Percentiles rank a stretch among this genome's conserved stretches.
These are phyloP conservation scores for Mesorhabditis belari DNA, from an alignment of 2,888 invertebrate species.

Conservation along the genomic window DNA sequence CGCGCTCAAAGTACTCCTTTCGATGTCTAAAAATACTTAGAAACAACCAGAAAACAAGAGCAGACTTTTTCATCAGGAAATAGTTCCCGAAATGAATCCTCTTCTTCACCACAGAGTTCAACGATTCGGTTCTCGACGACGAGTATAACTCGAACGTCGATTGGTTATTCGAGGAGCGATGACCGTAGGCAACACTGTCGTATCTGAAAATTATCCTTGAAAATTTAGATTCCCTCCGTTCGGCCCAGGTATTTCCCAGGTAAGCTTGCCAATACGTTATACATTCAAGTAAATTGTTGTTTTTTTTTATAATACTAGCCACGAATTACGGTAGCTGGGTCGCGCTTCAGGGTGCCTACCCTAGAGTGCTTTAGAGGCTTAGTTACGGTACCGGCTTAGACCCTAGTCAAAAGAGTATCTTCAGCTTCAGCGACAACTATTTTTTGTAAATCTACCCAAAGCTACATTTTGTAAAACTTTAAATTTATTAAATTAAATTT, in stretches of 20 bases:
- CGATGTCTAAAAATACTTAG: constrained; percentile 66
- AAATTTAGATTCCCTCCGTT: neutral
- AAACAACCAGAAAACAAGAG: constrained; percentile 3
- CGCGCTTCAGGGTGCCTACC: too few relatives aligned
- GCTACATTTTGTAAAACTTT: constrained; percentile 9
- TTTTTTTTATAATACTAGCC: too few relatives aligned
- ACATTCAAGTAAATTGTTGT: neutral
- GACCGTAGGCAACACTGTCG: constrained; percentile 47
- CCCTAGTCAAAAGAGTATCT: too few relatives aligned
- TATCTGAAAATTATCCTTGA: constrained; percentile 24
- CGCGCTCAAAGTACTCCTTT: constrained; percentile 80
- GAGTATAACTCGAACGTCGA: constrained; percentile 61
- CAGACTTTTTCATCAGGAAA: constrained; percentile 70
- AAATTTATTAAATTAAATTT: neutral
- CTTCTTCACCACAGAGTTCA: constrained; percentile 74
- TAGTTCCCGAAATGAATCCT: constrained; percentile 91
- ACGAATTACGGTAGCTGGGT: neutral
- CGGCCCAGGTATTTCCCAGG: neutral
- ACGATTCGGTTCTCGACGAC: constrained; percentile 72
- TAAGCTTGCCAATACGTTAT: neutral
- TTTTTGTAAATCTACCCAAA: neutral
- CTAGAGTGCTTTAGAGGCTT: too few relatives aligned
- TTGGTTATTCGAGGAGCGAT: constrained; percentile 45
- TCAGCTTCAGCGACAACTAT: neutral
- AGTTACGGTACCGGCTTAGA: too few relatives aligned